A percentile compares a stretch with the other conserved stretches of the same genome.
Evolutionary conservation across 2,113 vertebrate species (phyloP).

Genomic region (Lanius collurio): DNA sequence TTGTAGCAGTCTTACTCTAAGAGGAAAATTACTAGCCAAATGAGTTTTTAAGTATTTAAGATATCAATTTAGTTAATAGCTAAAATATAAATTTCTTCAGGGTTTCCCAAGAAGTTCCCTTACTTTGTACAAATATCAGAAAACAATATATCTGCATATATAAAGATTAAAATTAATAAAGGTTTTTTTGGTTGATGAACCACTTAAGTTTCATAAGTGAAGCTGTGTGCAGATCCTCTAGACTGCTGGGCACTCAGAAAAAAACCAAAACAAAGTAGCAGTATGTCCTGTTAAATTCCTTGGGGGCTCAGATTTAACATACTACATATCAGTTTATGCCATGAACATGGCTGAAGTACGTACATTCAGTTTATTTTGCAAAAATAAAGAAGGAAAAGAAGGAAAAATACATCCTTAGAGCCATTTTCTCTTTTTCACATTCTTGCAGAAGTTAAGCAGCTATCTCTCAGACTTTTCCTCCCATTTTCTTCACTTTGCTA

Average conservation of each 20-base stretch:
- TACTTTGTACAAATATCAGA: background rate
- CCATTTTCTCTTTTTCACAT: background rate
- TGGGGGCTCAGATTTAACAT: background rate
- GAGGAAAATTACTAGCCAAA: conserved; percentile 37
- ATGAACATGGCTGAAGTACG: background rate
- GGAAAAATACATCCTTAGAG: background rate
- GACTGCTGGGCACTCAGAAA: background rate
- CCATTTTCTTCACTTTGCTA: background rate
- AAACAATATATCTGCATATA: background rate
- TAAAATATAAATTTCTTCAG: background rate
- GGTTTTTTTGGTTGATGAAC: background rate
- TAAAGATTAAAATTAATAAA: background rate
- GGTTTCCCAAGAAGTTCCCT: background rate
- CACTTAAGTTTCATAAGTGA: background rate
- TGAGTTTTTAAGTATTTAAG: background rate
- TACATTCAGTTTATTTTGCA: background rate
- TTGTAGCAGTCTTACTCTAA: conserved; percentile 38
- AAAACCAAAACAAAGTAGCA: background rate
- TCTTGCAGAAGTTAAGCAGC: background rate
- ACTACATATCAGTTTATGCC: background rate
- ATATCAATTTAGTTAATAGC: conserved; percentile 46
- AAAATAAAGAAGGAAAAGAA: background rate
- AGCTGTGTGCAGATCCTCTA: background rate
- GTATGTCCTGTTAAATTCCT: background rate
- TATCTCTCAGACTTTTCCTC: background rate